Evolutionary conservation across 2,797 vertebrate species (phyloP).

Genomic region (Karalla daura): DNA sequence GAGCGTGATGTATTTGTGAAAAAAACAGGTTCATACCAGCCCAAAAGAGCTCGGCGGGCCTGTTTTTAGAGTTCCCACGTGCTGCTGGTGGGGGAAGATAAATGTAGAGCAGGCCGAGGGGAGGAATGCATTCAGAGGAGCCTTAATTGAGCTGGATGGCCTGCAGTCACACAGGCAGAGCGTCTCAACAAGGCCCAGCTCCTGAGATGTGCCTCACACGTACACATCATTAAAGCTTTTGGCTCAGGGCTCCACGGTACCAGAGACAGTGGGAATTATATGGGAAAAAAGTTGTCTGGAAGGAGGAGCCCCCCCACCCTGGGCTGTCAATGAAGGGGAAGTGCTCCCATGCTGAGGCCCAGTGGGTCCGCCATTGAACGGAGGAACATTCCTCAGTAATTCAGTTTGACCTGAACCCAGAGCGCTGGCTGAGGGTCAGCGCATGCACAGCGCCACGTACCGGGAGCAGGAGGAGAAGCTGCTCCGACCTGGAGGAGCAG

Average conservation of each 20-base stretch:
- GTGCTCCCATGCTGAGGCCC: constrained; percentile 76
- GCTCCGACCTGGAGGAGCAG: constrained; percentile 53
- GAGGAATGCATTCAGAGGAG: constrained; percentile 73
- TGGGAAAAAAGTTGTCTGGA: constrained; percentile 71
- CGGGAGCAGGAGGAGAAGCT: constrained; percentile 36
- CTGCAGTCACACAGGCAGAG: constrained; percentile 69
- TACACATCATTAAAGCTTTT: constrained; percentile 72
- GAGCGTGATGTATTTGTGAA: constrained; percentile 33
- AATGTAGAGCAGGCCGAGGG: constrained; percentile 60
- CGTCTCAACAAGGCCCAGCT: constrained; percentile 63
- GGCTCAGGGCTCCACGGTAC: constrained; percentile 47
- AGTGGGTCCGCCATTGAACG: constrained; percentile 67
- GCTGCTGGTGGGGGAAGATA: constrained; percentile 61
- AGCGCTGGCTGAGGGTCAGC: constrained; percentile 64
- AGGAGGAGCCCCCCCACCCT: constrained; percentile 11
- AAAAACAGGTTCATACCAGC: constrained; percentile 57
- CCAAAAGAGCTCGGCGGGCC: constrained; percentile 22
- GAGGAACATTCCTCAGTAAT: constrained; percentile 82
- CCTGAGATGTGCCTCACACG: constrained; percentile 65
- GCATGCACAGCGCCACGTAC: constrained; percentile 55
- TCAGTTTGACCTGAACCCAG: constrained; percentile 82
- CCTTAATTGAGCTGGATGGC: constrained; percentile 77
- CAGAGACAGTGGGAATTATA: constrained; percentile 62
- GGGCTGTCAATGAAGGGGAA: constrained; percentile 76
- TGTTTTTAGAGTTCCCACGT: constrained; percentile 70